These are phyloP conservation scores for Perca fluviatilis DNA, from an alignment of 2,113 vertebrate genomes.

Conservation along the genomic window DNA sequence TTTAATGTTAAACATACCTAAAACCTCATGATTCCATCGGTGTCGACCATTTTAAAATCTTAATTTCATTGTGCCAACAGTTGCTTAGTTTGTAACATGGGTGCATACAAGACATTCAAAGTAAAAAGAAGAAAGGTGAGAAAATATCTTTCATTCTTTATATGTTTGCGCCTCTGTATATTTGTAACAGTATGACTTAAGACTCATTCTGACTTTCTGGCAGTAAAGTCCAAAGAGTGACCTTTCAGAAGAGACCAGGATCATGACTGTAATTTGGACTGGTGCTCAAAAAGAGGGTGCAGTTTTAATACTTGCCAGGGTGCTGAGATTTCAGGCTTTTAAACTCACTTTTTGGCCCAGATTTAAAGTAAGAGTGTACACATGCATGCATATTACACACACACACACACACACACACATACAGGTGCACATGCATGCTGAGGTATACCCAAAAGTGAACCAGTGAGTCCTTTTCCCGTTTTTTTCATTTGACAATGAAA, in stretches of 20 bases:
- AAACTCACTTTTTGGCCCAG: not conserved
- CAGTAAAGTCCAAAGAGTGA: not conserved
- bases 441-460: not conserved
- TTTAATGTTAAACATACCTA: no score
- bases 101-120: no score
- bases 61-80: no score
- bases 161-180: no score
- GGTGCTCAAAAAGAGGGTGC: not conserved
- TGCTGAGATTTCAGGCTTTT: not conserved
- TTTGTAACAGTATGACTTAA: not conserved
- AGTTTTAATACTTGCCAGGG: not conserved
- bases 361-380: not conserved
- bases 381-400: not conserved
- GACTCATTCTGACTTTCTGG: not conserved
- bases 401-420: no score
- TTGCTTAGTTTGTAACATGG: no score
- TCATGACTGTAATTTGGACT: not conserved
- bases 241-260: not conserved
- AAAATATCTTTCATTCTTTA: no score
- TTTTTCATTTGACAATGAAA: slow-evolving; percentile 9
- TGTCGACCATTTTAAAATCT: no score
- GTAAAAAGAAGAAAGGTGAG: no score
- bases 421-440: not conserved
- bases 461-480: no score
- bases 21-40: no score